A percentile compares a stretch with the other conserved stretches of the same genome.
These are phyloP conservation scores for Nasonovia ribisnigri DNA, from an alignment of 2,888 invertebrate species.

Conservation along the genomic window DNA sequence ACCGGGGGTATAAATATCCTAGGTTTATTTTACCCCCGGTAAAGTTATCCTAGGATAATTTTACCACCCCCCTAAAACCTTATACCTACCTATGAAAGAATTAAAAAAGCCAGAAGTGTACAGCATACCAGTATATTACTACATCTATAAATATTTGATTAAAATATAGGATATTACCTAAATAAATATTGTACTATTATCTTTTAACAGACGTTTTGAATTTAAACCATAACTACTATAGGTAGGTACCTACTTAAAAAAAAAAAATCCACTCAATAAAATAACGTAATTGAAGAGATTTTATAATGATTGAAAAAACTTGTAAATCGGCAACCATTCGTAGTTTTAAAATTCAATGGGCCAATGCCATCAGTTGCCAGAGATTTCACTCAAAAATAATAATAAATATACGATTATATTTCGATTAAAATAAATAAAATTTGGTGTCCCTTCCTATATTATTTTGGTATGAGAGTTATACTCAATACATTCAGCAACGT, in stretches of 20 bases:
- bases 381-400: too few species aligned
- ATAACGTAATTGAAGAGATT: background rate
- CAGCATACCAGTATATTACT: background rate
- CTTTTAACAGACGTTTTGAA: background rate
- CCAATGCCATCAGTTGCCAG: background rate
- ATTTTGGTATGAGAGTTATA: background rate
- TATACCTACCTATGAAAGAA: conserved; percentile 1
- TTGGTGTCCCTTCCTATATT: too few species aligned
- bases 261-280: background rate
- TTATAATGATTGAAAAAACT: background rate
- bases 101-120: background rate
- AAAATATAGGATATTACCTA: background rate
- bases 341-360: background rate
- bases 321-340: background rate
- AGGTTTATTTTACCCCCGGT: too few species aligned
- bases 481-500: background rate
- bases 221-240: background rate
- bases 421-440: too few species aligned
- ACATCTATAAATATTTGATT: background rate
- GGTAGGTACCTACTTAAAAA: too few species aligned
- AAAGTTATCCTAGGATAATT: too few species aligned
- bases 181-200: background rate
- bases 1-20: too few species aligned
- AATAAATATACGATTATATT: too few species aligned
- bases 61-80: background rate